phyloP scores from a whole-genome alignment of 2,113 vertebrate genomes.

The Charina bottae region DNA sequence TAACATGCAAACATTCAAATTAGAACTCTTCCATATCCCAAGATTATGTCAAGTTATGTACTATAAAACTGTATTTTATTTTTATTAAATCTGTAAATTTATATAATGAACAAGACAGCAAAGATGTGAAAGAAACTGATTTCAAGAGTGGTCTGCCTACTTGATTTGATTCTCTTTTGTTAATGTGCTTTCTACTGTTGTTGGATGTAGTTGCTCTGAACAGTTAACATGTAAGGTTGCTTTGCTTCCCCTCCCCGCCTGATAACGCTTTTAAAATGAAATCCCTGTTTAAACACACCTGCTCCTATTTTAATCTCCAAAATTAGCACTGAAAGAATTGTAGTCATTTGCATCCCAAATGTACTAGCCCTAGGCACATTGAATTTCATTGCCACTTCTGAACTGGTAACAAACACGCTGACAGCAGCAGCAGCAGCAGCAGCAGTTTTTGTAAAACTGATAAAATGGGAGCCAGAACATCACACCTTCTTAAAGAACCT shows the following conservation, averaged over 20 bases:
- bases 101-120: not conserved
- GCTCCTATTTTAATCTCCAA: slow-evolving; percentile 24
- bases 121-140: not conserved
- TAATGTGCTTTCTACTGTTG: not conserved
- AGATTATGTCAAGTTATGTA: no score
- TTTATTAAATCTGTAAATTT: no score
- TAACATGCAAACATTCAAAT: no score
- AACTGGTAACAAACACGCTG: slow-evolving; percentile 25
- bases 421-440: not conserved
- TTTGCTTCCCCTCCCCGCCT: not conserved
- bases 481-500: rapidly evolving
- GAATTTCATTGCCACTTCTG: slow-evolving; percentile 39
- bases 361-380: slow-evolving; percentile 1
- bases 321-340: slow-evolving; percentile 11
- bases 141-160: slow-evolving; percentile 49
- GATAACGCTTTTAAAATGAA: not conserved
- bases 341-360: not conserved
- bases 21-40: no score
- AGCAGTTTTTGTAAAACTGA: slow-evolving; percentile 30
- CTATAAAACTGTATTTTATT: no score
- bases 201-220: slow-evolving; percentile 16
- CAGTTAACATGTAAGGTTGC: not conserved
- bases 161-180: not conserved
- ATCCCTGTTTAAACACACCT: slow-evolving; percentile 9
- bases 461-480: slow-evolving; percentile 25